These are phyloP conservation scores for Oryctes rhinoceros DNA, from an alignment of 1,140 invertebrate genomes.

Conservation along the genomic window DNA sequence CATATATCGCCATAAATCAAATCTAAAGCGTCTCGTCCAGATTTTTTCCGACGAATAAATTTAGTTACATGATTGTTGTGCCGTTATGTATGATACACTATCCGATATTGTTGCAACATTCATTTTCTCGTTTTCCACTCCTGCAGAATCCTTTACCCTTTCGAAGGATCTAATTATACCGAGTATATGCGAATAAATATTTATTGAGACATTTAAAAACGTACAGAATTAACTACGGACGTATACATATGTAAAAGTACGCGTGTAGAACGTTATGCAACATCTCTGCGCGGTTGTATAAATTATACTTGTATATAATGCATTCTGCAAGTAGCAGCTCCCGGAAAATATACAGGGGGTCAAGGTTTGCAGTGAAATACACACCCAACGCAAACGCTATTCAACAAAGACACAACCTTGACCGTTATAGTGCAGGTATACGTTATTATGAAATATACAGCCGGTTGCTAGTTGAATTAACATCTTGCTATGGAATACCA, in stretches of 20 bases:
- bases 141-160: too few species aligned
- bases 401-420: conserved; percentile 26
- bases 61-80: too few species aligned
- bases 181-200: too few species aligned
- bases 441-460: conserved; percentile 26
- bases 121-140: too few species aligned
- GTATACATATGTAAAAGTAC: not conserved
- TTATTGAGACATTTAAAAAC: too few species aligned
- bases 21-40: too few species aligned
- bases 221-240: not conserved
- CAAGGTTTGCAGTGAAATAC: conserved; percentile 29
- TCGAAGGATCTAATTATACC: too few species aligned
- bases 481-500: conserved; percentile 25
- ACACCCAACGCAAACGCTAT: conserved; percentile 18
- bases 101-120: too few species aligned
- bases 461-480: conserved; percentile 29
- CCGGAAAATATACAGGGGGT: conserved; percentile 35
- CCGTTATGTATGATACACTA: too few species aligned
- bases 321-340: not conserved
- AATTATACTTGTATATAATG: conserved; percentile 9
- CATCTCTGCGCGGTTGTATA: not conserved
- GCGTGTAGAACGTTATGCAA: not conserved
- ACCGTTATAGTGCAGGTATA: conserved; percentile 22
- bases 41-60: too few species aligned
- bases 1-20: too few species aligned